phyloP scores from a whole-genome alignment of 2,888 invertebrate species.

The Trachelus tabidus region DNA sequence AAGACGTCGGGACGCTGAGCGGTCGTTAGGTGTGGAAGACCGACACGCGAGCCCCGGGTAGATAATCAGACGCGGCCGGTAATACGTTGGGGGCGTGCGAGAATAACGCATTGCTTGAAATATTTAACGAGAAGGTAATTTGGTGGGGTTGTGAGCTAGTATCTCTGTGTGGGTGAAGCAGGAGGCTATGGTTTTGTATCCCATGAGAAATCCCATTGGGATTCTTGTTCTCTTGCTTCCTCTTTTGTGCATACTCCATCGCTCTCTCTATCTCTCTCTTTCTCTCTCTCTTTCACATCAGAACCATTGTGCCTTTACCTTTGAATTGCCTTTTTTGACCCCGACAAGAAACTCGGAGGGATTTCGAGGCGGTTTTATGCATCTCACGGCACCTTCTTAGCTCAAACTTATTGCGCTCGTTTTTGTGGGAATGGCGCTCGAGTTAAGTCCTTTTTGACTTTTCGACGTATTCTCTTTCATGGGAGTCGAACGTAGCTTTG shows the following conservation, averaged over 20 bases:
- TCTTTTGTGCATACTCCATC: background rate
- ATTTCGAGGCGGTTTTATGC: constrained; percentile 9
- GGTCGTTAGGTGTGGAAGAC: constrained; percentile 46
- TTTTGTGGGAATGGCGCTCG: background rate
- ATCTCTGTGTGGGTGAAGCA: constrained; percentile 9
- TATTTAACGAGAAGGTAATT: constrained; percentile 60
- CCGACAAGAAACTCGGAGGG: background rate
- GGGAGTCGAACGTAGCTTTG: background rate
- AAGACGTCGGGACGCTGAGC: constrained; percentile 27
- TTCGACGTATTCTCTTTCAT: background rate
- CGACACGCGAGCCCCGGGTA: constrained; percentile 35
- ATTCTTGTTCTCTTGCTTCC: background rate
- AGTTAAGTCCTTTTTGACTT: background rate
- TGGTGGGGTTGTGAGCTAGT: constrained; percentile 30
- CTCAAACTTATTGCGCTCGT: background rate
- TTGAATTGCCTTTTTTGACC: constrained; percentile 3
- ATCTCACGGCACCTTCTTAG: constrained; percentile 2
- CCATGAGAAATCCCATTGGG: constrained; percentile 20
- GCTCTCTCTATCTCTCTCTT: too few species aligned
- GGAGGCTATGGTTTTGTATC: constrained; percentile 9
- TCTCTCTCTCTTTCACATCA: background rate
- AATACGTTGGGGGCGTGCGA: constrained; percentile 56
- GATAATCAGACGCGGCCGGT: constrained; percentile 55
- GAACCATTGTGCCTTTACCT: background rate
- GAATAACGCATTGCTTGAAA: constrained; percentile 56